Base-by-base conservation (phyloP, 2,113 vertebrate genomes). In the Pluvianellus socialis region DNA sequence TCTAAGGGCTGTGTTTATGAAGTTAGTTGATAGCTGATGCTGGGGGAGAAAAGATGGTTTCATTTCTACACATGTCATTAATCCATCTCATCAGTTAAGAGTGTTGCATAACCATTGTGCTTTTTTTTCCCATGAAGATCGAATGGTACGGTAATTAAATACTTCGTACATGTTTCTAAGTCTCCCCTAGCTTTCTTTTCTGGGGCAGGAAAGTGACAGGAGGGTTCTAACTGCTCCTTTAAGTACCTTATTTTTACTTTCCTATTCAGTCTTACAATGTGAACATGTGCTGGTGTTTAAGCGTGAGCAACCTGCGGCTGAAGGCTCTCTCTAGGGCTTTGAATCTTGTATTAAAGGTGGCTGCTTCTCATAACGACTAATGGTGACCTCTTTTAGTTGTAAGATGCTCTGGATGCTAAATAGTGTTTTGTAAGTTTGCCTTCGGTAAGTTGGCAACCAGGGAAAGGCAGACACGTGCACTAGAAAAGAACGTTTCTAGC, bases 1-100 rank as follows among this genome's bases (percentile, higher is more conserved):
- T 79, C 27, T 49, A 28, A 74, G 58, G 70, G 59, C 70, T 83
- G 38, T 79, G 38, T 91, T 85, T 79, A 24, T 84, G 75, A 66
- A 96, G 66, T 92, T 95, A 94, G 79, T 62, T 58, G 81, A 9
- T 28, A 50, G 71, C 24, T 12, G 24, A 40, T 17, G 24, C 50
- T 33, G 16, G n/a, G 32, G 72, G 61, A 90, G 76, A 90, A 90
- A 96, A 83, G 38, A 15, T 75, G 17, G 26, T 96, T 98, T 96
- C 28, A 79, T 94, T 96, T 88, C 65, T 87, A 14, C 65, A 66
- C 27, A 24, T 63, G 85, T 70, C 71, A 32, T 82, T 62, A 65
- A 35, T 18, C 20, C 50, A 59, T 80, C 80, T 83, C 22, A 33
- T 75, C 86, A 90, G 58, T 85, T 72, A 65, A 23, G 74, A 90